These are phyloP conservation scores for Dipodomys ordii DNA, from an alignment of 2,113 vertebrate genomes.

Conservation along the genomic window DNA sequence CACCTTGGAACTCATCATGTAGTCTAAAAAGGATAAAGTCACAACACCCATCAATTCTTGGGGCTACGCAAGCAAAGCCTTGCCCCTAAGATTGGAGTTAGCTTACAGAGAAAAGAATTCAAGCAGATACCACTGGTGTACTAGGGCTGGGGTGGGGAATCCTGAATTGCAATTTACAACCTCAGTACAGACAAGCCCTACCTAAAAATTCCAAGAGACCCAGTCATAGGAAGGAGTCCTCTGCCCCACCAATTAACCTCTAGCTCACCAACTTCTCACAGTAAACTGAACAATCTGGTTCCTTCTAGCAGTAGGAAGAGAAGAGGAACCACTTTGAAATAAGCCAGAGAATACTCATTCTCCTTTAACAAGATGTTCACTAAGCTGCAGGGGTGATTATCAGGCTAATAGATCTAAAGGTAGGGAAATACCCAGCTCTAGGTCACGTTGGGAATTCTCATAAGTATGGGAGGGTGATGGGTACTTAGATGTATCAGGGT, in stretches of 20 bases:
- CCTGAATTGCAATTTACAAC: not conserved
- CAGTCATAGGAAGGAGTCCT: too few relatives aligned
- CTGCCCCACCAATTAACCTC: too few relatives aligned
- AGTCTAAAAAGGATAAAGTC: not conserved
- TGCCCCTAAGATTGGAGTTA: not conserved
- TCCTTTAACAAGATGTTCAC: not conserved
- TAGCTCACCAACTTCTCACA: not conserved
- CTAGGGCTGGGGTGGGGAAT: too few relatives aligned
- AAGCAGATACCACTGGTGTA: not conserved
- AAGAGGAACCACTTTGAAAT: not conserved
- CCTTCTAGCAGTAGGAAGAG: not conserved
- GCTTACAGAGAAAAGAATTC: not conserved
- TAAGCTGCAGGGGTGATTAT: not conserved
- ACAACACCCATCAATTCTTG: not conserved
- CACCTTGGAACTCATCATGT: too few relatives aligned
- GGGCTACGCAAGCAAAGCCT: not conserved
- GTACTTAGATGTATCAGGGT: not conserved
- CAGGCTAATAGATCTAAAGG: not conserved
- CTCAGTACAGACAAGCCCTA: not conserved
- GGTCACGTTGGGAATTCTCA: too few relatives aligned
- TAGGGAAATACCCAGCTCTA: too few relatives aligned
- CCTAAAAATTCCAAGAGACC: not conserved
- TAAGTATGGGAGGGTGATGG: too few relatives aligned
- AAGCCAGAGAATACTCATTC: not conserved
- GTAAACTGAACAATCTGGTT: not conserved